These are phyloP conservation scores for Pterobdella sp. DNA, from an alignment of 2,888 invertebrate species.

Conservation along the genomic window DNA sequence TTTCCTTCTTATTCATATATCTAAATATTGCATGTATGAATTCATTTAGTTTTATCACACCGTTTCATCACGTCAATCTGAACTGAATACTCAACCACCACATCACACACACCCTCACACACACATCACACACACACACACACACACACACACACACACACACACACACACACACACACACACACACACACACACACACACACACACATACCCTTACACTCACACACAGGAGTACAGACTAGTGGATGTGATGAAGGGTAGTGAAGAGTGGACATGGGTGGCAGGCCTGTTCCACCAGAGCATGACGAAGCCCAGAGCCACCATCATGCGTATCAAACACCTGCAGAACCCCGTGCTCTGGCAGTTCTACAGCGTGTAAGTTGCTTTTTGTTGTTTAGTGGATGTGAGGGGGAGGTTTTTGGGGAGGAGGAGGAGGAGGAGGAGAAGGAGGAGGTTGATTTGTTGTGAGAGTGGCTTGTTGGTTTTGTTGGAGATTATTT, in stretches of 20 bases:
- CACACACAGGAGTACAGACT: conserved; percentile 38
- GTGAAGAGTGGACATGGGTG: conserved; percentile 43
- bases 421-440: background rate
- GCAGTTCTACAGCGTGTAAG: conserved; percentile 47
- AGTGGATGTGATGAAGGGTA: conserved; percentile 41
- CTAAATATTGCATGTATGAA: background rate
- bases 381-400: background rate
- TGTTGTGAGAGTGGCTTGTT: background rate
- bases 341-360: conserved; percentile 47
- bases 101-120: background rate
- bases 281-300: conserved; percentile 43
- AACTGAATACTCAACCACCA: background rate
- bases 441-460: background rate
- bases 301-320: conserved; percentile 41
- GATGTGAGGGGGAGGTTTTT: background rate
- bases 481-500: background rate
- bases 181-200: background rate
- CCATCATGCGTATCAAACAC: conserved; percentile 42
- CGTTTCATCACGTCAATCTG: background rate
- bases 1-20: too few relatives aligned
- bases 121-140: conserved; percentile 15
- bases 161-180: conserved; percentile 7
- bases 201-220: background rate
- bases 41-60: background rate
- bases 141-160: background rate